phyloP scores from a whole-genome alignment of 2,113 vertebrate species.

The Hippocampus abdominalis region DNA sequence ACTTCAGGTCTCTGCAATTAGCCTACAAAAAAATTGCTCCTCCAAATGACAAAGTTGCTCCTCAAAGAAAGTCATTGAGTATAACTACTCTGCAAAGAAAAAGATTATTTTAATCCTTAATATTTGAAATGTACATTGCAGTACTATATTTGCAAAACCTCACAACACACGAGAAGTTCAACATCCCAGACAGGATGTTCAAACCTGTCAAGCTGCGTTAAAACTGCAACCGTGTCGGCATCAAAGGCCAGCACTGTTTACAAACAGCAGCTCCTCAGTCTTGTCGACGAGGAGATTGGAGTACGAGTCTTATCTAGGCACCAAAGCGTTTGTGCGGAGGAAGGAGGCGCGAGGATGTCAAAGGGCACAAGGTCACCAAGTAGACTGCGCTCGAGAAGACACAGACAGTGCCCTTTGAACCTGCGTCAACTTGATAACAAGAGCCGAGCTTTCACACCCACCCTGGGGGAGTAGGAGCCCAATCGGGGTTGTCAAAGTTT shows the following conservation, averaged over 20 bases:
- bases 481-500: too few relatives aligned
- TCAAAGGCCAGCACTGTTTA: neutral
- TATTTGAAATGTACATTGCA: too few relatives aligned
- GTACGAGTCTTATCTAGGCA: constrained; percentile 48
- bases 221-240: neutral
- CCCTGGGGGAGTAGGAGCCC: neutral
- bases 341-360: constrained; percentile 37
- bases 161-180: neutral
- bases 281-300: constrained; percentile 12
- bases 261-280: neutral
- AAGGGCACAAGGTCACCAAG: constrained; percentile 38
- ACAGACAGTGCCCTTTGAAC: constrained; percentile 61
- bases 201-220: neutral
- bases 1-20: too few relatives aligned
- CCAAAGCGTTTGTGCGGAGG: constrained; percentile 48
- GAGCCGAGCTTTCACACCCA: constrained; percentile 41
- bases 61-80: too few relatives aligned
- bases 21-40: too few relatives aligned
- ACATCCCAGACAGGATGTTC: neutral
- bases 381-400: constrained; percentile 54
- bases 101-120: too few relatives aligned
- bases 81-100: too few relatives aligned
- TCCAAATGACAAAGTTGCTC: too few relatives aligned
- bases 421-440: constrained; percentile 50
- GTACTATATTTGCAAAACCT: too few relatives aligned